These are phyloP conservation scores for Onychorhynchus coronatus DNA, from an alignment of 2,113 vertebrate species.

Conservation along the genomic window DNA sequence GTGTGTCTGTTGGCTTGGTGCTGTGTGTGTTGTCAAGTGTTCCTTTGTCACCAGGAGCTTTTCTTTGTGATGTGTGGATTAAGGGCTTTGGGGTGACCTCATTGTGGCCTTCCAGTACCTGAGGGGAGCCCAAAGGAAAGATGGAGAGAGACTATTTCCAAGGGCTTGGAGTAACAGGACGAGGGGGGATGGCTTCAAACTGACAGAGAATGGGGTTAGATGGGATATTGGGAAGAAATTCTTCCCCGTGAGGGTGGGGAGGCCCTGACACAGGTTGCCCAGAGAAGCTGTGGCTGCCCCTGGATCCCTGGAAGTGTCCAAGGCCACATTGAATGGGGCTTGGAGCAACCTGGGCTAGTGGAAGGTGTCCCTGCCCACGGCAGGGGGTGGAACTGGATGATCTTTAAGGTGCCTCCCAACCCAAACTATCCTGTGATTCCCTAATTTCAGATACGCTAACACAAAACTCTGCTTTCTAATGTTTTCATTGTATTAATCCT, in stretches of 20 bases:
- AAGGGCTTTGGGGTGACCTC: not conserved
- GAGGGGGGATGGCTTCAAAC: not conserved
- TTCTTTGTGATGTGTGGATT: accelerated
- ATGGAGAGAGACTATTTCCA: not conserved
- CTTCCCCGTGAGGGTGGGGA: not conserved
- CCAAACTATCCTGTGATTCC: not conserved
- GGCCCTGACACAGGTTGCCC: not conserved
- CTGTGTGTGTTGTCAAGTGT: not conserved
- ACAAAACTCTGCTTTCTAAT: accelerated
- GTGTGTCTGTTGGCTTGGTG: not conserved
- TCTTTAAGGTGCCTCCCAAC: not conserved
- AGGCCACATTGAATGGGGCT: not conserved
- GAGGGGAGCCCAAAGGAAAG: not conserved
- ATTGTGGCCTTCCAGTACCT: not conserved
- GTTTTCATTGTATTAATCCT: not conserved
- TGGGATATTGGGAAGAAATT: accelerated
- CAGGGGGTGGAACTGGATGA: not conserved
- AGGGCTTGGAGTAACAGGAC: accelerated
- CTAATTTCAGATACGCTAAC: not conserved
- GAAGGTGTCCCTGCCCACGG: not conserved
- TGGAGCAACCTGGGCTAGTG: not conserved
- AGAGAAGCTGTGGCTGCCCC: not conserved
- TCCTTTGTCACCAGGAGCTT: not conserved
- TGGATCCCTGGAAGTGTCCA: not conserved
- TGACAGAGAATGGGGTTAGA: not conserved